phyloP scores from a whole-genome alignment of 1,140 invertebrate species.

The Macrostomum lignano region DNA sequence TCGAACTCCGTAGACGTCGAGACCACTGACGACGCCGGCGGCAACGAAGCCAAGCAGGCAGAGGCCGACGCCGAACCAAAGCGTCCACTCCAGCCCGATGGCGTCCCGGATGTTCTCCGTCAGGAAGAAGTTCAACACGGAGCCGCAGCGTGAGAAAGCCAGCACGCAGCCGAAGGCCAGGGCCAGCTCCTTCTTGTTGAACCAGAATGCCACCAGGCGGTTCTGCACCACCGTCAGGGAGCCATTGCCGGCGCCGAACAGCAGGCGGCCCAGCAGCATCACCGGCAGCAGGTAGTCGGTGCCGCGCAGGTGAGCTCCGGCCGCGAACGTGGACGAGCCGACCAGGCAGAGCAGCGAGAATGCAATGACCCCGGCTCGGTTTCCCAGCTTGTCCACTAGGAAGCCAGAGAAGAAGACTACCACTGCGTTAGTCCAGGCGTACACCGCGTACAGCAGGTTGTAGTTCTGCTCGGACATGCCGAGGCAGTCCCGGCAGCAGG shows the following conservation, averaged over 20 bases:
- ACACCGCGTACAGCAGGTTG: conserved; percentile 6
- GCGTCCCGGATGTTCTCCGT: not conserved
- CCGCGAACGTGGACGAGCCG: conserved; percentile 1
- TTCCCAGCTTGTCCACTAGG: conserved; percentile 7
- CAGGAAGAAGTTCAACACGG: conserved; percentile 2
- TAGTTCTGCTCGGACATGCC: conserved; percentile 6
- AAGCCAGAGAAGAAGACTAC: conserved; percentile 5
- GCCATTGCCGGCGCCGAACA: conserved; percentile 7
- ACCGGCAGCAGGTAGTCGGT: conserved; percentile 6
- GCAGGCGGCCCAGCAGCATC: too few relatives aligned
- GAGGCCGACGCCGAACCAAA: conserved; percentile 10
- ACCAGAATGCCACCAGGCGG: conserved; percentile 1
- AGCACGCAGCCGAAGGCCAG: conserved; percentile 4
- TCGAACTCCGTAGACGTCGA: conserved; percentile 20
- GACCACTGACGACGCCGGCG: conserved; percentile 20
- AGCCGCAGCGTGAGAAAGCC: not conserved
- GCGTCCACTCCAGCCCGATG: not conserved
- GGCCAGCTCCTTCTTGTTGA: conserved; percentile 1
- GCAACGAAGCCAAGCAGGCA: conserved; percentile 26
- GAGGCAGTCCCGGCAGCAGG: conserved; percentile 6
- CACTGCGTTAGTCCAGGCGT: conserved; percentile 6
- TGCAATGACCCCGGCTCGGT: conserved; percentile 7
- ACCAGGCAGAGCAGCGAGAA: conserved; percentile 6
- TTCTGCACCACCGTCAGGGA: conserved; percentile 2
- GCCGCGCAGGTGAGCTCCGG: conserved; percentile 3